Evolutionary conservation across 2,888 invertebrate species (phyloP), one percentile per base, ranked within the genome.

Genomic region (Cephus pulcher): DNA sequence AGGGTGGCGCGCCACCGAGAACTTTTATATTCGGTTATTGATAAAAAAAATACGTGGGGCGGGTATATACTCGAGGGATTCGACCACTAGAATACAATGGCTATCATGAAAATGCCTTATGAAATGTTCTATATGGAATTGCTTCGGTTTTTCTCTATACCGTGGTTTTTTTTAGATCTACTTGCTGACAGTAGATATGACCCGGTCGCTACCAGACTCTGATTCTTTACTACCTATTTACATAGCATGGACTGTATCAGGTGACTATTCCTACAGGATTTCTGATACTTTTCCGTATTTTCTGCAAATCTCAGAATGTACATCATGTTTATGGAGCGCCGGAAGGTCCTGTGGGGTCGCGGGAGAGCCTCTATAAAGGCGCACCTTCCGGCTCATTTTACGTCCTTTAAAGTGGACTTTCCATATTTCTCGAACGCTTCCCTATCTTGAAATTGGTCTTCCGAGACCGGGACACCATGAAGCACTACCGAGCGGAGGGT

Each of bases 311-410:
- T 83, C 78, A 81, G 76, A 76, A 82, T 84, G 83, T 89, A 86
- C 83, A 86, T 88, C 87, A 87, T 84, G 84, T 90, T 89, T 89
- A 89, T 88, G 86, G 88, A 86, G 82, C 85, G 84, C 83, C 85
- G 80, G 83, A 86, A 85, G 86, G 86, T 83, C 75, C 71, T 71
- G 30, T 71, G 32, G 32, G 32, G 76, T 73, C 79, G 82, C 81
- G 81, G 82, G 80, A 83, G 56, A 82, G 85, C 83, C 82, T 83
- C 84, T 82, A 83, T 85, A 84, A 84, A 87, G 84, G 78, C 85
- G 85, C 87, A 88, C 88, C 88, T 87, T 83, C 83, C 9, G 85
- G 88, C 86, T 89, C 88, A 87, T 87, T 88, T 88, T 85, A 85
- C 83, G 84, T 86, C 84, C 85, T 89, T 89, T 89, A 88, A 88